A percentile compares a stretch with the other conserved stretches of the same genome.
Conservation (phyloP, 2,113 vertebrate species). For the Oplegnathus fasciatus region DNA sequence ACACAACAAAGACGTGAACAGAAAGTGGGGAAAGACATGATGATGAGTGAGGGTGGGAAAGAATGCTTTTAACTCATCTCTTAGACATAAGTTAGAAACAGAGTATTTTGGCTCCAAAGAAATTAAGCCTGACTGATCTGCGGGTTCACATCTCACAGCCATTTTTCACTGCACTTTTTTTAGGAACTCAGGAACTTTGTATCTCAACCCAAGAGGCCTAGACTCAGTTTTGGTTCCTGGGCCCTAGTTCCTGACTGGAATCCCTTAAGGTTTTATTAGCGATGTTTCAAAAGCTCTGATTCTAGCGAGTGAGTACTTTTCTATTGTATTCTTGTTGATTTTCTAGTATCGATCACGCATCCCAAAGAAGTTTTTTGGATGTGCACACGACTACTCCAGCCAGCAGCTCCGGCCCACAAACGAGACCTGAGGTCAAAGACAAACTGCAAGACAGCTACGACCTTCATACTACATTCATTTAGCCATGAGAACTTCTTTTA, state of each 20-base stretch:
- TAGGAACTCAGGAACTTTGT: background rate
- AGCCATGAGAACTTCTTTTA: no score
- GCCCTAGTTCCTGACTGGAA: background rate
- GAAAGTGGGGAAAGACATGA: constrained; percentile 17
- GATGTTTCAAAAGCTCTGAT: background rate
- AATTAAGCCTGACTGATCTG: background rate
- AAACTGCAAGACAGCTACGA: no score
- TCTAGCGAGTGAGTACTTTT: background rate
- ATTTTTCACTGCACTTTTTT: background rate
- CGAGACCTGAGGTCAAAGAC: no score
- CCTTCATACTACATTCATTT: no score
- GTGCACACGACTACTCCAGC: no score
- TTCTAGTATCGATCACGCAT: background rate
- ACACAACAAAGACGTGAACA: constrained; percentile 20
- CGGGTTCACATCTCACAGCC: constrained; percentile 69
- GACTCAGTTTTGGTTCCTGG: background rate
- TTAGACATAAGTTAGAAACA: constrained; percentile 78
- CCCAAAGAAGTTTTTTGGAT: background rate
- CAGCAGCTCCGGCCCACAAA: no score
- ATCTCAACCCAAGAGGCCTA: background rate
- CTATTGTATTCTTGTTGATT: background rate
- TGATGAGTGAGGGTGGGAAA: constrained; percentile 23
- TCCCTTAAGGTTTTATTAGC: background rate
- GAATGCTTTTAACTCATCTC: constrained; percentile 75
- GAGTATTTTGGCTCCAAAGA: background rate